phyloP scores from a whole-genome alignment of 2,888 invertebrate genomes.

The Drosophila picticornis region DNA sequence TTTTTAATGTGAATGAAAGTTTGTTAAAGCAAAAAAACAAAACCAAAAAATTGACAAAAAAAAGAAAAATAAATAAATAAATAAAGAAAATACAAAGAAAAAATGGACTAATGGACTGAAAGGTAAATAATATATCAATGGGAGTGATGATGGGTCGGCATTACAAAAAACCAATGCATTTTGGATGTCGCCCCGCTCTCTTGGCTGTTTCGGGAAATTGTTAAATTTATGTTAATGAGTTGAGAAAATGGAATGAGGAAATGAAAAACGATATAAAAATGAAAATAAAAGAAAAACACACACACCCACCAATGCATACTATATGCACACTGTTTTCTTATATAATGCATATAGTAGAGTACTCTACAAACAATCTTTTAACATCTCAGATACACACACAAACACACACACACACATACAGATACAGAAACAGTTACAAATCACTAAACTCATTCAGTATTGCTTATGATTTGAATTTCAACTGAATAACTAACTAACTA shows the following conservation, averaged over 20 bases:
- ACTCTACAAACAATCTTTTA: constrained; percentile 40
- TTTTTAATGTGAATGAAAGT: constrained; percentile 57
- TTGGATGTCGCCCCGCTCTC: constrained; percentile 55
- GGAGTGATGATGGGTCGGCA: constrained; percentile 51
- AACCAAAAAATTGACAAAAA: constrained; percentile 20
- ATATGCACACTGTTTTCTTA: constrained; percentile 77
- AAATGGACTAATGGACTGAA: constrained; percentile 72
- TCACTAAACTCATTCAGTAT: constrained; percentile 40
- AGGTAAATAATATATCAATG: constrained; percentile 79
- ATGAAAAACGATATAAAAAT: constrained; percentile 15
- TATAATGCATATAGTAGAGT: constrained; percentile 68
- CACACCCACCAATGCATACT: constrained; percentile 78
- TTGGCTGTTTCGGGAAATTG: constrained; percentile 76
- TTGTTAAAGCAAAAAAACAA: constrained; percentile 52
- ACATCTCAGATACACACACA: constrained; percentile 36
- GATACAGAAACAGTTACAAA: constrained; percentile 9
- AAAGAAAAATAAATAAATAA: constrained; percentile 27
- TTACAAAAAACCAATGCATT: constrained; percentile 11
- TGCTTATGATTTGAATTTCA: constrained; percentile 34
- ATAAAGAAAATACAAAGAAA: constrained; percentile 28
- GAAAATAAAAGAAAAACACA: constrained; percentile 31
- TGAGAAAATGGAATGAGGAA: constrained; percentile 30
- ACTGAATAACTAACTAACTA: constrained; percentile 40
- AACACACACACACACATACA: constrained; percentile 15
- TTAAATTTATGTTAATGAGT: constrained; percentile 74